These are phyloP conservation scores for Phaenicophaeus curvirostris DNA, from an alignment of 2,797 vertebrate genomes.

Conservation along the genomic window DNA sequence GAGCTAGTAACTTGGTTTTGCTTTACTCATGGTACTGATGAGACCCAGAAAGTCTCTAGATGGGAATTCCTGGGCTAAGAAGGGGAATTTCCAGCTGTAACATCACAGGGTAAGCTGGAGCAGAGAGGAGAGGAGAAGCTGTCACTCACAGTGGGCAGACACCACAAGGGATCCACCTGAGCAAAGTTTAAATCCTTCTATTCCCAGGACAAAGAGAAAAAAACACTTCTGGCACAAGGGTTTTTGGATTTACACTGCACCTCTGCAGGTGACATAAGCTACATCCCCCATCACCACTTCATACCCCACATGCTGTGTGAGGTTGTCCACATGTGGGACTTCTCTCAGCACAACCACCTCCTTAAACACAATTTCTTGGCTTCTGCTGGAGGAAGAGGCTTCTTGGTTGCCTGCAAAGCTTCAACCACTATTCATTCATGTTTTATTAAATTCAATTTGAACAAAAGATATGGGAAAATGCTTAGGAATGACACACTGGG, in stretches of 20 bases:
- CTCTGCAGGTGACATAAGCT: background rate
- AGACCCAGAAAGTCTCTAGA: background rate
- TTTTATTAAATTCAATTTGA: background rate
- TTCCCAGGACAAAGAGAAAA: background rate
- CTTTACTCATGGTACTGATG: background rate
- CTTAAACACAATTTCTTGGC: background rate
- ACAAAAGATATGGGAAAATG: background rate
- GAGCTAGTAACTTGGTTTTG: conserved; percentile 34
- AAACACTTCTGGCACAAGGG: background rate
- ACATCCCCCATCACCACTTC: background rate
- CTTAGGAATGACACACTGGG: background rate
- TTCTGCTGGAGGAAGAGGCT: background rate
- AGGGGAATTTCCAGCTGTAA: background rate
- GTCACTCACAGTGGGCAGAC: rapidly evolving
- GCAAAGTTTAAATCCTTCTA: background rate
- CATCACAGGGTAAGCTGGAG: background rate
- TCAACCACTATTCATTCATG: background rate
- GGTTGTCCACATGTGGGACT: background rate
- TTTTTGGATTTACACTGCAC: background rate
- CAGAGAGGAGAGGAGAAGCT: background rate
- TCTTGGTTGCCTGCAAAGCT: background rate
- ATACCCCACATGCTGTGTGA: background rate
- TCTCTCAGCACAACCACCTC: background rate
- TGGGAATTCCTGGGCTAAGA: background rate
- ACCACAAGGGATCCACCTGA: background rate